Base-by-base conservation (phyloP, 2,113 vertebrate genomes). In the Tricholaema leucomelas region DNA sequence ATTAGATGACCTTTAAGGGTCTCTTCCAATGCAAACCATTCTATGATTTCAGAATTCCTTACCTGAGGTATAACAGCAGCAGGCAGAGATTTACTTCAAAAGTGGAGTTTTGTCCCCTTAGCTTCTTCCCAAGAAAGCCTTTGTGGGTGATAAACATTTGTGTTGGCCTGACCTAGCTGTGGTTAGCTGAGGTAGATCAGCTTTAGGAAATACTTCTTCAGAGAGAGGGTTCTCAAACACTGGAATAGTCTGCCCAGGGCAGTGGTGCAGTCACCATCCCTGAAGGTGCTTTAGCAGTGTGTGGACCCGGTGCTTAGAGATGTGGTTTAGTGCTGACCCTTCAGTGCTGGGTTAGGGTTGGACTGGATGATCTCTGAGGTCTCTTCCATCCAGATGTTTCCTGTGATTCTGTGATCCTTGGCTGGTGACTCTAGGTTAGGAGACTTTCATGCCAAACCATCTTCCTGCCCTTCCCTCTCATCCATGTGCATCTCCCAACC, bases 401-500 rank as follows among this genome's bases (percentile, higher is more conserved):
- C 46, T 48, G 46, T 48, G 20, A 48, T 48, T 48, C 46, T 48
- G 21, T 48, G 46, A 48, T 31, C 33, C 60, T 48, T 2, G 6
- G 25, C 24, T 70, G n/a, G 35, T 31, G 16, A 59, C 48, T 87
- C 16, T 63, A 85, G 28, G 33, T 25, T 5, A 59, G 58, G 40
- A 59, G 36, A 75, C 60, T 82, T 85, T 55, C 48, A 46, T 58
- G 36, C 54, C 63, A 82, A 82, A 46, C 24, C 54, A 19, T 50
- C 18, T 46, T 79, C 59, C 31, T 56, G 72, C 35, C 66, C 28
- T 82, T 71, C 44, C 66, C 15, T 64, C n/a, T 46, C 15, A 0
- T 2, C 52, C 20, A 0, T 2, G 10, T 17, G 7, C 0, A 0
- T 38, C 48, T 67, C 33, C 54, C 1, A 5, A 35, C 38, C 60